A percentile compares a stretch with the other conserved stretches of the same genome.
These are phyloP conservation scores for Myathropa florea DNA, from an alignment of 2,888 invertebrate genomes.

Conservation along the genomic window DNA sequence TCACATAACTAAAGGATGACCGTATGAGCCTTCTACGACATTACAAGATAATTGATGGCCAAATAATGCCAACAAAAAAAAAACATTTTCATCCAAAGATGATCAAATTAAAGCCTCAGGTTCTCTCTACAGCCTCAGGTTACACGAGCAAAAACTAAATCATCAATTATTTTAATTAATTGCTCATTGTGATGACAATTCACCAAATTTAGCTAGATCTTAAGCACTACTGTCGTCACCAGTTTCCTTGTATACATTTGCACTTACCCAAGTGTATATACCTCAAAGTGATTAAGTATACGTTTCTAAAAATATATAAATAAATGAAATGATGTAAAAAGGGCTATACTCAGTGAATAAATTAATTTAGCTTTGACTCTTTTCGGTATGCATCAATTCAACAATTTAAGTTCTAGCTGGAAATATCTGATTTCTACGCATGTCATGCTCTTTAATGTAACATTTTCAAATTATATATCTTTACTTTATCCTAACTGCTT, in stretches of 20 bases:
- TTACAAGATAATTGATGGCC: too few species aligned
- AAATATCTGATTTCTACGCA: not conserved
- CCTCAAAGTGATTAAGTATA: not conserved
- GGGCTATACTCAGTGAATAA: not conserved
- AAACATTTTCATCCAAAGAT: too few species aligned
- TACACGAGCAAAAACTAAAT: not conserved
- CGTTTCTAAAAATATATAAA: constrained; percentile 27
- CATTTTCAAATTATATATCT: not conserved
- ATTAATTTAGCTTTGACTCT: not conserved
- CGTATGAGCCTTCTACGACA: too few species aligned
- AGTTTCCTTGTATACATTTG: not conserved
- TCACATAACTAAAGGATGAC: too few species aligned
- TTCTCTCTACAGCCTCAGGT: not conserved
- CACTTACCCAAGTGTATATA: not conserved
- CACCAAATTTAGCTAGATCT: constrained; percentile 24
- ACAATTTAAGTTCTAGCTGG: not conserved
- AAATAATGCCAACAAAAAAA: too few species aligned
- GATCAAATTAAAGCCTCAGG: too few species aligned
- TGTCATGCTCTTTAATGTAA: not conserved
- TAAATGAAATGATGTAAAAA: not conserved
- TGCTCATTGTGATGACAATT: not conserved
- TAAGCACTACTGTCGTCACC: constrained; percentile 1
- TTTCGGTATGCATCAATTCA: not conserved
- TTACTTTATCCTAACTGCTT: not conserved
- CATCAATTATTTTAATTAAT: constrained; percentile 19